phyloP scores from a whole-genome alignment of 2,888 invertebrate species.

The Digitonthophagus gazella region DNA sequence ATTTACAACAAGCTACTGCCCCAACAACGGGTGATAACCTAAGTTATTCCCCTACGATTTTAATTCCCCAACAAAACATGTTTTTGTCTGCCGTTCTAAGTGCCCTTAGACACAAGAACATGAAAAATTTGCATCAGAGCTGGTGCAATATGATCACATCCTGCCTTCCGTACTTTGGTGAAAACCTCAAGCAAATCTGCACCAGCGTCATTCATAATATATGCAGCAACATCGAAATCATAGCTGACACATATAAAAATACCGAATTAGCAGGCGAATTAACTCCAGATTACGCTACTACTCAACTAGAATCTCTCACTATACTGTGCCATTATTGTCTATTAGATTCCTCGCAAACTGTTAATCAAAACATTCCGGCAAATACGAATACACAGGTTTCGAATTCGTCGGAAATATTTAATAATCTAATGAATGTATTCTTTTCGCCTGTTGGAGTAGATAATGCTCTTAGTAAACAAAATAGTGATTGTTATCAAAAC shows the following conservation, averaged over 20 bases:
- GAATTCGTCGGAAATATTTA: constrained; percentile 71
- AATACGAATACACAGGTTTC: constrained; percentile 54
- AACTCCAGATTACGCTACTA: constrained; percentile 76
- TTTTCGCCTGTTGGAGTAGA: constrained; percentile 60
- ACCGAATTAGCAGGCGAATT: constrained; percentile 51
- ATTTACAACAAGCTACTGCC: constrained; percentile 32
- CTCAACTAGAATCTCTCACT: constrained; percentile 74
- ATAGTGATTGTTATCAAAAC: constrained; percentile 50
- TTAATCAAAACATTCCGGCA: constrained; percentile 42
- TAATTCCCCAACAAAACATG: constrained; percentile 78
- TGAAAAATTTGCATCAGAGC: constrained; percentile 73
- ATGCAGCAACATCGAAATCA: constrained; percentile 66
- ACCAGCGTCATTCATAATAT: constrained; percentile 77
- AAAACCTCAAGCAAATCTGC: constrained; percentile 72
- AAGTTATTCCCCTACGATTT: constrained; percentile 62
- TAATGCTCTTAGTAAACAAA: constrained; percentile 45
- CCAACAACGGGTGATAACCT: constrained; percentile 50
- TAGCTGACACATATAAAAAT: constrained; percentile 51
- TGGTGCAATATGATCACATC: constrained; percentile 81
- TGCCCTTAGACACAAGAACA: constrained; percentile 69
- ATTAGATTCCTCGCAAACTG: constrained; percentile 59
- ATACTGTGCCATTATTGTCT: constrained; percentile 78
- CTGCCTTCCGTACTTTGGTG: constrained; percentile 76
- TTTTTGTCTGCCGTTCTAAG: constrained; percentile 76
- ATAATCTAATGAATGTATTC: constrained; percentile 79